Base-by-base conservation (phyloP, 2,797 vertebrate genomes). In the Spinus olivaceus region DNA sequence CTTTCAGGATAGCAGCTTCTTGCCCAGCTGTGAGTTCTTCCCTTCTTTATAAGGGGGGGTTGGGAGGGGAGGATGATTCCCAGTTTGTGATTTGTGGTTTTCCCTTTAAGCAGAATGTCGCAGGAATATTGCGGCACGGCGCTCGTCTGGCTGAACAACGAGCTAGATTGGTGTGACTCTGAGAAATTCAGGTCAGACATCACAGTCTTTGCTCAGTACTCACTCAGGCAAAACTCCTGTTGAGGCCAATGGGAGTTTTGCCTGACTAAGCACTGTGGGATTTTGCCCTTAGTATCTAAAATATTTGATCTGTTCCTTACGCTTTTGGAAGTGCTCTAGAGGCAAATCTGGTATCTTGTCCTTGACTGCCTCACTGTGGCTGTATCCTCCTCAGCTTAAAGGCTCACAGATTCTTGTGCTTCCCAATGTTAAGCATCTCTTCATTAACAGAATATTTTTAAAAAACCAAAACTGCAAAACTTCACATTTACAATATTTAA, bases 351-450 rank as follows among this genome's bases (percentile, higher is more conserved):
- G 49, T 92, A 47, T 60, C 84, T 73, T 86, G 81, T 94, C 87
- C 96, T 94, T 94, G 94, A 90, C 95, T 96, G 93, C 90, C 95
- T 95, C 90, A 1, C 85, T 85, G 96, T 97, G 97, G 93, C 83
- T 94, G 61, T 39, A 69, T 63, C 69, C 51, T 72, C 51, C 20
- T 66, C 86, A 84, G 86, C 70, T 88, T 90, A 64, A 89, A 85
- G 50, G 32, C 24, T 35, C 8, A 3, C 46, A 73, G 47, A 74
- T 32, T 42, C 21, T 49, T 76, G 23, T 30, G 18, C 65, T 18
- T 78, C n/a, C 20, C 35, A 46, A 35, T 10, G 57, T 35, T 35
- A 42, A 44, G 12, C 5, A 3, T 67, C 14, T 57, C 17, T 82
- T 64, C 13, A 4, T 2, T 50, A 39, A 30, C 23, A 53, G 30